These are phyloP conservation scores for Ariolimax columbianus DNA, from an alignment of 2,888 invertebrate genomes.

Conservation along the genomic window DNA sequence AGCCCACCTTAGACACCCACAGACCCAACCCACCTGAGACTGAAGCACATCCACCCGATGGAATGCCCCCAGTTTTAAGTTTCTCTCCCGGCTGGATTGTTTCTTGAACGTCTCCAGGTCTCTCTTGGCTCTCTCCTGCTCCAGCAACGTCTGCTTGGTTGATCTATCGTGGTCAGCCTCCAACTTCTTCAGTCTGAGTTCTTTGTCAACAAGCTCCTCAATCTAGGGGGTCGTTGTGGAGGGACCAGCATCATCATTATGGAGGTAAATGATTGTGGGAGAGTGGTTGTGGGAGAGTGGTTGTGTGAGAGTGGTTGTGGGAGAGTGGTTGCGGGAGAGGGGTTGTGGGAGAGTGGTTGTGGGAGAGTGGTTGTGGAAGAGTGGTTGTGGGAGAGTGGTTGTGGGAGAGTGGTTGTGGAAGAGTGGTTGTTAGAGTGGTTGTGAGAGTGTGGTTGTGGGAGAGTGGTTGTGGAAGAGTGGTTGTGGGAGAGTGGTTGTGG, in stretches of 20 bases:
- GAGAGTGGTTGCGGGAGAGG: not conserved
- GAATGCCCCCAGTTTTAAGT: conserved; percentile 77
- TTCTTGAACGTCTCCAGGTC: conserved; percentile 69
- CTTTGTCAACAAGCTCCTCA: conserved; percentile 75
- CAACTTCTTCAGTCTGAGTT: conserved; percentile 64
- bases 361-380: not conserved
- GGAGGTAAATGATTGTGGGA: not conserved
- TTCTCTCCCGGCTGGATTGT: conserved; percentile 73
- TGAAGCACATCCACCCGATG: conserved; percentile 77
- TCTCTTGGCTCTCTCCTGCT: conserved; percentile 70
- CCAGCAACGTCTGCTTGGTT: conserved; percentile 64
- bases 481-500: not conserved
- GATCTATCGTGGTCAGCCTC: conserved; percentile 73
- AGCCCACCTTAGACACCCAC: not conserved
- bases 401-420: not conserved
- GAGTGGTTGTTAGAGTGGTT: not conserved
- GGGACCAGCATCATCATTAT: no score
- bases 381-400: not conserved
- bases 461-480: not conserved
- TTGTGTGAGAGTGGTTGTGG: not conserved
- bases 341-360: not conserved
- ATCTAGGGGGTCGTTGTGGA: conserved; percentile 58
- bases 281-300: not conserved
- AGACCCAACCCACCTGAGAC: conserved; percentile 59
- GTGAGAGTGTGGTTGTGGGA: not conserved